A percentile compares a stretch with the other conserved stretches of the same genome.
phyloP scores from a whole-genome alignment of 2,113 vertebrate genomes.

The Ciconia boyciana region DNA sequence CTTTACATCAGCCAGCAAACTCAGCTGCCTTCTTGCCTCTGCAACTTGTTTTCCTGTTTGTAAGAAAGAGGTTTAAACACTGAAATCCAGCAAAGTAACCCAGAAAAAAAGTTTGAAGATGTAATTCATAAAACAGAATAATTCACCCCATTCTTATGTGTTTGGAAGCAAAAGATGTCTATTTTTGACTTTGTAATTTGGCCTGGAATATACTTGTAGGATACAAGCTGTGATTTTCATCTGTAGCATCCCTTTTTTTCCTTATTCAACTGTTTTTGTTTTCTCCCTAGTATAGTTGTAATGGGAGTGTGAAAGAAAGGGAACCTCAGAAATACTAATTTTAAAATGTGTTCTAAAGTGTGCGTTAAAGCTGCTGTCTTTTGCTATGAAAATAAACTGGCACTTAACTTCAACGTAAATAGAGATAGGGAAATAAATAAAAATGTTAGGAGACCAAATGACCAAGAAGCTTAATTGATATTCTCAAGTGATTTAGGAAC shows the following conservation, averaged over 20 bases:
- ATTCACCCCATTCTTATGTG: background rate
- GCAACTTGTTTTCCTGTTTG: background rate
- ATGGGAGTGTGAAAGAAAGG: background rate
- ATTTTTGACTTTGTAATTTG: background rate
- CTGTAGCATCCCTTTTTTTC: background rate
- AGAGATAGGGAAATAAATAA: background rate
- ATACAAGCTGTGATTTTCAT: background rate
- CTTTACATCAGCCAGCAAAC: background rate
- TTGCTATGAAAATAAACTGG: background rate
- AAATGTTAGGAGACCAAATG: background rate
- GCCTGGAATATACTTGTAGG: background rate
- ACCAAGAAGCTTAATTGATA: background rate
- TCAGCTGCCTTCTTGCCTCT: background rate
- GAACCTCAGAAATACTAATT: background rate
- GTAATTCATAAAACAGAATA: background rate
- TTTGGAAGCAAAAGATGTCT: background rate
- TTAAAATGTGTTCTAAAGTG: background rate
- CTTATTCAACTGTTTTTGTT: background rate
- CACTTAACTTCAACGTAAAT: background rate
- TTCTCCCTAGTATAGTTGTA: background rate
- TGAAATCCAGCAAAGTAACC: background rate
- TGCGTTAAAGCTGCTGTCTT: background rate
- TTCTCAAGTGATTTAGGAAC: background rate
- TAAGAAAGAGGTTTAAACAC: background rate
- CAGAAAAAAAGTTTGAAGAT: background rate